phyloP scores from a whole-genome alignment of 2,113 vertebrate genomes.

The Jaculus jaculus region DNA sequence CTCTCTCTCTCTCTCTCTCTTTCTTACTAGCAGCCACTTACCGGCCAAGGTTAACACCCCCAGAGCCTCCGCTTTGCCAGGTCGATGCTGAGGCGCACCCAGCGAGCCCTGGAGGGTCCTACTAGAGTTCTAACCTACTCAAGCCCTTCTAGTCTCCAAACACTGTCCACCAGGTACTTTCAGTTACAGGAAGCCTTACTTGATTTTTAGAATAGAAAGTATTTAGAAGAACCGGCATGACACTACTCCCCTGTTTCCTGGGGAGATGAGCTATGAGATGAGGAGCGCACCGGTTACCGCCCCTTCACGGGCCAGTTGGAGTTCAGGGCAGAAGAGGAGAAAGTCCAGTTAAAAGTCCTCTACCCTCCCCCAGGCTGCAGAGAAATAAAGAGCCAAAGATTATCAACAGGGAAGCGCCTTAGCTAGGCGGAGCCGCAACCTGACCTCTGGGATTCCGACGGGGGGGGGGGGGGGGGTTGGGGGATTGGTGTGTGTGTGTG shows the following conservation, averaged over 20 bases:
- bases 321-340: not conserved
- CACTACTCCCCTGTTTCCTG: accelerated
- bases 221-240: not conserved
- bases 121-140: no score
- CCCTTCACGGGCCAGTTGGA: no score
- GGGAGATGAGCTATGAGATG: not conserved
- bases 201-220: not conserved
- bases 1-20: no score
- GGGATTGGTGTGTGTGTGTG: no score
- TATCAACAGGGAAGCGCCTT: not conserved
- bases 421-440: not conserved
- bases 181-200: not conserved
- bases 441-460: not conserved
- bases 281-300: accelerated
- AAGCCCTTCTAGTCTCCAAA: not conserved
- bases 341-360: not conserved
- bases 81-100: no score
- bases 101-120: not conserved
- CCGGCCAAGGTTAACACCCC: no score
- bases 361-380: not conserved
- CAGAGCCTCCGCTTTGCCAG: no score
- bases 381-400: not conserved
- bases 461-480: no score
- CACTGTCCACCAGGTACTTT: not conserved
- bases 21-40: no score